Conservation (phyloP, 2,113 vertebrate species). For the Scytalopus superciliaris region DNA sequence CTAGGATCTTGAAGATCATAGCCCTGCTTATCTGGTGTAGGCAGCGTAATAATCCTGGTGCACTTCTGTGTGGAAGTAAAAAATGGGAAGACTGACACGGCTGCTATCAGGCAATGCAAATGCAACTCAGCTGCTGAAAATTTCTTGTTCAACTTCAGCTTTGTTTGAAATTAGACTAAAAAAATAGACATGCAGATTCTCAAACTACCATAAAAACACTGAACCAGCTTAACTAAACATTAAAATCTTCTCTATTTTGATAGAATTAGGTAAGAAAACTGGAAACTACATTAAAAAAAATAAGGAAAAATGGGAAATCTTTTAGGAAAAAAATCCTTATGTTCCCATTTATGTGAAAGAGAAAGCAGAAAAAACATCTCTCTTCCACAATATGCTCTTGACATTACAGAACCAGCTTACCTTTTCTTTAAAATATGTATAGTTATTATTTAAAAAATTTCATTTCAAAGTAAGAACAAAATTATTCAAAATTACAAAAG, state of each 20-base stretch:
- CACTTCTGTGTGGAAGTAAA: not conserved
- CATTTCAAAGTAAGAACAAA: not conserved
- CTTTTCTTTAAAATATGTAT: not conserved
- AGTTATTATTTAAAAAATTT: fast-evolving
- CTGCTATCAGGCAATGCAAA: not conserved
- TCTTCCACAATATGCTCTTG: not conserved
- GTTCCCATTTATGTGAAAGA: not conserved
- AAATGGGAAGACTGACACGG: not conserved
- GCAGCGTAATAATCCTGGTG: fast-evolving
- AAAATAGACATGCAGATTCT: not conserved
- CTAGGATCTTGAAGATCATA: not conserved
- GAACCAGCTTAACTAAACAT: not conserved
- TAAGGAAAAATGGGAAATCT: fast-evolving
- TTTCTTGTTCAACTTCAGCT: not conserved
- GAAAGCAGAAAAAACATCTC: not conserved
- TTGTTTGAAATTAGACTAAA: not conserved
- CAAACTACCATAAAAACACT: not conserved
- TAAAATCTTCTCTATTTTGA: not conserved
- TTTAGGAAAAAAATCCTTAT: fast-evolving
- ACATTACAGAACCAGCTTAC: not conserved
- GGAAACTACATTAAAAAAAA: not conserved
- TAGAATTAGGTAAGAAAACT: not conserved
- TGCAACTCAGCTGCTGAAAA: not conserved
- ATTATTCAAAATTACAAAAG: not conserved
- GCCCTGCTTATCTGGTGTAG: not conserved